Evolutionary conservation across 2,888 invertebrate genomes (phyloP).

Genomic region (Plagodis dolabraria): DNA sequence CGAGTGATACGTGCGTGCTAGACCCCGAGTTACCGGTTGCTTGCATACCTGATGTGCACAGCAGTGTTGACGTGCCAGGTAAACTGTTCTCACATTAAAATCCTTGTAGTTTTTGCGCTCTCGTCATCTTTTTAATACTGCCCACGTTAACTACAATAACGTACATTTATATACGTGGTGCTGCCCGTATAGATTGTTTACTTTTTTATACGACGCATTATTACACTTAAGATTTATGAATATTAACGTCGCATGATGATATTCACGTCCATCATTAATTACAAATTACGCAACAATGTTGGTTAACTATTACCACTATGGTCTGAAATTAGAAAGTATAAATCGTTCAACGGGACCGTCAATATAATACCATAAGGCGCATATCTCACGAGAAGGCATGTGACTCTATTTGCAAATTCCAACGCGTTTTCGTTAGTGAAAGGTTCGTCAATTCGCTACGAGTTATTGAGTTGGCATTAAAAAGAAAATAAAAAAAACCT

Average conservation of each 20-base stretch:
- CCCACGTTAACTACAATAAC: not conserved
- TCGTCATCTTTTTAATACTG: not conserved
- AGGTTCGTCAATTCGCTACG: conserved; percentile 65
- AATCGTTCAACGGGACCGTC: conserved; percentile 15
- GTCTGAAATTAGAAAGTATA: conserved; percentile 29
- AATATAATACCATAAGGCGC: conserved; percentile 17
- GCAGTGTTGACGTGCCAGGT: conserved; percentile 25
- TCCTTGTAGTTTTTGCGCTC: conserved; percentile 1
- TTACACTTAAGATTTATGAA: conserved; percentile 2
- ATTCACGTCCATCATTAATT: conserved; percentile 4
- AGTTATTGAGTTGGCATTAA: conserved; percentile 65
- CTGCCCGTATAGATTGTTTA: not conserved
- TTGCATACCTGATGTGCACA: conserved; percentile 23
- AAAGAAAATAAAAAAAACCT: conserved; percentile 71
- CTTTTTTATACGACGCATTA: conserved; percentile 1
- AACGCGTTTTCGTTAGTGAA: conserved; percentile 59
- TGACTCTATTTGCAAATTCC: conserved; percentile 36
- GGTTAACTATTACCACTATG: not conserved
- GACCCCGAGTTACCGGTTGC: conserved; percentile 21
- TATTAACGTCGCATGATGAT: not conserved
- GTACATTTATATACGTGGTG: not conserved
- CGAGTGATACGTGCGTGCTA: conserved; percentile 20
- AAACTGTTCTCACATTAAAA: conserved; percentile 10
- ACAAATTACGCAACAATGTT: conserved; percentile 3
- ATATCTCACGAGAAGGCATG: conserved; percentile 22